phyloP scores from a whole-genome alignment of 1,140 invertebrate species.

The Drosophila takahashii region DNA sequence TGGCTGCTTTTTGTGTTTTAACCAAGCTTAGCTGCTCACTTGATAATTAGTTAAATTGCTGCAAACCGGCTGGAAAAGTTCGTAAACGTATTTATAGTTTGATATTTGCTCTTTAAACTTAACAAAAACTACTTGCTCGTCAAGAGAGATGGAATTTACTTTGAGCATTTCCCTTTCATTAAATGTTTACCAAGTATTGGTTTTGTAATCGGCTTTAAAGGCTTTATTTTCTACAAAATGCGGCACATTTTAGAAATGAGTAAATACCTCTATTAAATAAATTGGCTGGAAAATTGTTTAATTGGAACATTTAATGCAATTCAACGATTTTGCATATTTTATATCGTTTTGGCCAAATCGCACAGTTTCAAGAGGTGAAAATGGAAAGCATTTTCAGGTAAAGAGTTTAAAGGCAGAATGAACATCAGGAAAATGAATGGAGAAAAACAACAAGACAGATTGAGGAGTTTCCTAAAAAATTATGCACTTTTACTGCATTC shows the following conservation, averaged over 20 bases:
- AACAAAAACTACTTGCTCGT: neutral
- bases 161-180: neutral
- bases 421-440: neutral
- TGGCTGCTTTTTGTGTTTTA: neutral
- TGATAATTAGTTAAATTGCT: neutral
- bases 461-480: neutral
- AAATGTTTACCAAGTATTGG: neutral
- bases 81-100: neutral
- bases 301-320: conserved; percentile 26
- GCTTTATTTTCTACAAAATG: neutral
- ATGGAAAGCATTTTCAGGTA: neutral
- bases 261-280: conserved; percentile 9
- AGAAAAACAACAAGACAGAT: neutral
- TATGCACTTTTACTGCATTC: too few relatives aligned
- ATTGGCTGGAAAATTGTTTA: conserved; percentile 25
- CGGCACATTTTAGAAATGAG: neutral
- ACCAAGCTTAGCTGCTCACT: too few relatives aligned
- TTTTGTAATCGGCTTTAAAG: neutral
- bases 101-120: neutral
- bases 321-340: conserved; percentile 35
- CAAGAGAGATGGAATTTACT: too few relatives aligned
- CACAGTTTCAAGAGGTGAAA: conserved; percentile 2
- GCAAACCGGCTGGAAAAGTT: neutral
- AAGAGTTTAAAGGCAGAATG: conserved; percentile 3
- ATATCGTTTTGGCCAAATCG: conserved; percentile 4